Evolutionary conservation across 2,113 vertebrate genomes (phyloP).

Genomic region (Haemorhous mexicanus): DNA sequence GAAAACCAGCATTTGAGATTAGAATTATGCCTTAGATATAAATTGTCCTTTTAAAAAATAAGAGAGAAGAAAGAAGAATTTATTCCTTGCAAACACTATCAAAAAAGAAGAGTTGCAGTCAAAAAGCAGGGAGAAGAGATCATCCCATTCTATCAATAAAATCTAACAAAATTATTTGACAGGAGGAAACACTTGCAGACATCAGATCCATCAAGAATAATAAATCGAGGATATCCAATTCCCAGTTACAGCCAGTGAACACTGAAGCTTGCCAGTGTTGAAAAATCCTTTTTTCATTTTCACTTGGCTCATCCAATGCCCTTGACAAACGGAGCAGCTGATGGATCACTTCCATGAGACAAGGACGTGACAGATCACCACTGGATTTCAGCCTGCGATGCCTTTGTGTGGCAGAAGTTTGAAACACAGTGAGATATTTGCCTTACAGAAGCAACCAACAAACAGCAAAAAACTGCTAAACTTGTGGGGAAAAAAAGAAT

Average conservation of each 20-base stretch:
- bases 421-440: neutral
- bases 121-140: neutral
- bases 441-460: neutral
- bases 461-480: neutral
- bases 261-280: neutral
- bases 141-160: neutral
- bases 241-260: neutral
- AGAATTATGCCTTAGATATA: neutral
- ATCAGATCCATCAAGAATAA: neutral
- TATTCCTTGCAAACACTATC: neutral
- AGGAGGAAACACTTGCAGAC: neutral
- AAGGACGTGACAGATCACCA: neutral
- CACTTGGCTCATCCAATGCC: neutral
- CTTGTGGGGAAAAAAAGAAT: neutral
- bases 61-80: neutral
- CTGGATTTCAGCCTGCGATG: neutral
- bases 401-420: neutral
- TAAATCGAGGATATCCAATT: neutral
- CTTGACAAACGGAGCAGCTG: neutral
- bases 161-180: constrained; percentile 2
- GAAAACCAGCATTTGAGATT: neutral
- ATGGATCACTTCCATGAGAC: neutral
- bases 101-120: neutral
- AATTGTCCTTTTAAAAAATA: neutral
- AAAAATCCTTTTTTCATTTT: neutral